Evolutionary conservation across 2,113 vertebrate genomes (phyloP).

Genomic region (Cebidichthys violaceus): DNA sequence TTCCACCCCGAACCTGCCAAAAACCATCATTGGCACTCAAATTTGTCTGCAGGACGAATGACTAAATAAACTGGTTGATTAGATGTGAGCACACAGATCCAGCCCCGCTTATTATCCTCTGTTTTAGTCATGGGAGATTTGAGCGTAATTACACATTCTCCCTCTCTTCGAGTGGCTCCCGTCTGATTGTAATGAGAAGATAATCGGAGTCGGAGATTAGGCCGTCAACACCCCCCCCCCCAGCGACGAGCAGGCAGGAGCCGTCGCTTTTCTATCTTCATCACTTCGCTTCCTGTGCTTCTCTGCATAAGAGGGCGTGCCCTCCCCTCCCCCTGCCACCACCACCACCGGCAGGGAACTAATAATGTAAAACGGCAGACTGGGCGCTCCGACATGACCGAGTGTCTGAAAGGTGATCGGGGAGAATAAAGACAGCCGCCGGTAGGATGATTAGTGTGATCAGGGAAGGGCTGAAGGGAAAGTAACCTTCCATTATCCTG

Average conservation of each 20-base stretch:
- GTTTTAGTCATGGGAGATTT: slow-evolving; percentile 78
- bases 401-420: slow-evolving; percentile 54
- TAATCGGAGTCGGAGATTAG: slow-evolving; percentile 84
- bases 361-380: slow-evolving; percentile 74
- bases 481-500: slow-evolving; percentile 26
- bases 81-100: slow-evolving; percentile 50
- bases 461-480: slow-evolving; percentile 35
- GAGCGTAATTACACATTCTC: slow-evolving; percentile 77
- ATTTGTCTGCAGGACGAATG: slow-evolving; percentile 40
- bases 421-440: slow-evolving; percentile 56
- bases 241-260: slow-evolving; percentile 60
- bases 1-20: slow-evolving; percentile 15
- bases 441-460: slow-evolving; percentile 68
- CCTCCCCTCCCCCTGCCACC: slow-evolving; percentile 30
- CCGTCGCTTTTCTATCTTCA: slow-evolving; percentile 61
- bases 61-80: slow-evolving; percentile 66
- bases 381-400: slow-evolving; percentile 52
- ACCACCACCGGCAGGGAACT: slow-evolving; percentile 56
- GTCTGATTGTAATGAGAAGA: slow-evolving; percentile 84
- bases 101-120: slow-evolving; percentile 65
- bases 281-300: slow-evolving; percentile 44
- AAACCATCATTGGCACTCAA: slow-evolving; percentile 14
- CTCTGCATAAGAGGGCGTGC: slow-evolving; percentile 43
- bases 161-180: slow-evolving; percentile 73
- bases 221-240: slow-evolving; percentile 65